Evolutionary conservation across 2,113 vertebrate species (phyloP).

Genomic region (Pimephales promelas): DNA sequence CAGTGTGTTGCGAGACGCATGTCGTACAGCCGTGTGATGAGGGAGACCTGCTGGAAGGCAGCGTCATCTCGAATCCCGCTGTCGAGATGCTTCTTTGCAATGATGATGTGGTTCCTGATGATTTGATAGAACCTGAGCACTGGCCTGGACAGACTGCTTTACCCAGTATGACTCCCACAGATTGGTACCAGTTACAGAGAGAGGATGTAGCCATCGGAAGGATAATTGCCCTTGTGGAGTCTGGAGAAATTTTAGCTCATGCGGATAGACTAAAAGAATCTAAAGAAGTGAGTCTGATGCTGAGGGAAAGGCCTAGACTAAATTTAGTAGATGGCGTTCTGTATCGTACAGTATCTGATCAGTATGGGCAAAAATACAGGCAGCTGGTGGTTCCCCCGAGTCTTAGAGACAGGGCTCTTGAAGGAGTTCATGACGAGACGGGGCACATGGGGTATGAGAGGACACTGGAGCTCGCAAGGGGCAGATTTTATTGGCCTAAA

Average conservation of each 20-base stretch:
- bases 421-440: slow-evolving; percentile 44
- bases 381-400: slow-evolving; percentile 34
- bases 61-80: too few species aligned
- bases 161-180: slow-evolving; percentile 12
- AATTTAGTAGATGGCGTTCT: slow-evolving; percentile 29
- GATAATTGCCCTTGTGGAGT: background rate
- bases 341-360: background rate
- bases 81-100: too few species aligned
- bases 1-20: too few species aligned
- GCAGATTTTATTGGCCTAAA: slow-evolving; percentile 52
- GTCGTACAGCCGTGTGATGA: too few species aligned
- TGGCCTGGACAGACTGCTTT: slow-evolving; percentile 28
- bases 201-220: background rate
- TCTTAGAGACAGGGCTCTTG: slow-evolving; percentile 17
- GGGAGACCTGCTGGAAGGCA: too few species aligned
- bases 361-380: background rate
- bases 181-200: slow-evolving; percentile 37
- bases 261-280: background rate
- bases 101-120: too few species aligned
- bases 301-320: slow-evolving; percentile 21
- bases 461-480: slow-evolving; percentile 43
- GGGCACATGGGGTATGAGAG: slow-evolving; percentile 47
- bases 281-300: slow-evolving; percentile 1
- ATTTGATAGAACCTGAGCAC: too few species aligned
- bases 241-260: background rate